Evolutionary conservation across 2,797 vertebrate species (phyloP).

Genomic region (Peromyscus eremicus): DNA sequence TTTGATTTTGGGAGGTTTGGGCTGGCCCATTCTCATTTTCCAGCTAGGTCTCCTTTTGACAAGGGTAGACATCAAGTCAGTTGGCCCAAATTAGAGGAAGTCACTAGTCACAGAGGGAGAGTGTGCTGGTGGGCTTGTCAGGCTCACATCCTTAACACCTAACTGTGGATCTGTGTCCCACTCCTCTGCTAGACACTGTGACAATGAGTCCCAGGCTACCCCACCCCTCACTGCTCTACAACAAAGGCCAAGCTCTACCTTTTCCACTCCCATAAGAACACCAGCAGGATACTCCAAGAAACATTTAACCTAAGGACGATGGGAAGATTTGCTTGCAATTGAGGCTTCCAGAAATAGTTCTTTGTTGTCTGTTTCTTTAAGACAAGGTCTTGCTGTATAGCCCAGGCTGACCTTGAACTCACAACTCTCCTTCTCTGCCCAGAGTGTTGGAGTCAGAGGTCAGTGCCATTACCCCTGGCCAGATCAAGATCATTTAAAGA

Average conservation of each 20-base stretch:
- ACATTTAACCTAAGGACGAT: not conserved
- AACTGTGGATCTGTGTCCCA: not conserved
- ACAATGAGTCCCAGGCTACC: not conserved
- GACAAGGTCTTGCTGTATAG: not conserved
- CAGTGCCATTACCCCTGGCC: not conserved
- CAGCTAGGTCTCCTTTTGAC: not conserved
- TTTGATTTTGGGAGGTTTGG: not conserved
- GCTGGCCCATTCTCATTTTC: not conserved
- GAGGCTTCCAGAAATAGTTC: not conserved
- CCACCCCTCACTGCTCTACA: not conserved
- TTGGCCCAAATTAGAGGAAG: not conserved
- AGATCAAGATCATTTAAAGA: not conserved
- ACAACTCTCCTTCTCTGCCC: not conserved
- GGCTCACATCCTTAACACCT: not conserved
- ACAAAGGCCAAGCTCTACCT: not conserved
- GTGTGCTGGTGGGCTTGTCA: not conserved
- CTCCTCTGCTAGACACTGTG: not conserved
- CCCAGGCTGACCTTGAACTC: not conserved
- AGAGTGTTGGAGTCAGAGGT: not conserved
- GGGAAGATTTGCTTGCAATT: not conserved
- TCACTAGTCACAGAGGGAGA: not conserved
- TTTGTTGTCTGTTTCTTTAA: not conserved
- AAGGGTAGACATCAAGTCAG: not conserved
- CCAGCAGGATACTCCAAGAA: not conserved
- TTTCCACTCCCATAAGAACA: not conserved